Evolutionary conservation across 2,797 vertebrate genomes (phyloP), one percentile per base, ranked within the genome.

Genomic region (Melanotaenia maccullochi): DNA sequence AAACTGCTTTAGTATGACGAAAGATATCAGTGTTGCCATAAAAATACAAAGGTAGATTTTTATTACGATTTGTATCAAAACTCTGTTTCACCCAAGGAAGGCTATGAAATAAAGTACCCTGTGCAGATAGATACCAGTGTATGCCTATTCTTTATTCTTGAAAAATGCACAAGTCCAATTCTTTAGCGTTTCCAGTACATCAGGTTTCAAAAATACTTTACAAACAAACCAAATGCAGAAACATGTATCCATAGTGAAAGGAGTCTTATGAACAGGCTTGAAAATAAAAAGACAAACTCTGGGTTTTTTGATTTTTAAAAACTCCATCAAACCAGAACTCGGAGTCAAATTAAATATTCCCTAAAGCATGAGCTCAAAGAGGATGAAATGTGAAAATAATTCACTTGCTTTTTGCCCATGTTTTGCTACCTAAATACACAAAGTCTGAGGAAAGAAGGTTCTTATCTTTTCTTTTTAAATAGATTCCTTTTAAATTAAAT

Each of bases 341-440:
- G 84, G 91, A 94, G 91, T 92, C 89, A 86, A 92, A 92, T 93
- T 85, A 90, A 91, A 91, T 83, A 93, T 94, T 91, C 92, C 88
- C 92, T 90, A 94, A 85, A 88, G 87, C 76, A 35, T 83, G 75
- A 84, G 72, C 60, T 75, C 75, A 84, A 83, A 94, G 92, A 76
- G 87, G 79, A 83, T 87, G 75, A 89, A 88, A 87, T 85, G 67
- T 85, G 85, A 91, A 91, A 90, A 92, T 82, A 90, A 86, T 86
- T 94, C 94, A 96, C 94, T 96, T 94, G 94, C 92, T 95, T 89
- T 92, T 94, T 95, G 91, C 96, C 94, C 93, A 95, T 96, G 94
- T 94, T 96, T 95, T 90, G 92, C 95, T 96, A 97, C 92, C 94
- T 94, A 94, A 94, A 95, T 95, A 97, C 93, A 93, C 93, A 92